phyloP scores from a whole-genome alignment of 2,113 vertebrate genomes.

The Myrmecophaga tridactyla region DNA sequence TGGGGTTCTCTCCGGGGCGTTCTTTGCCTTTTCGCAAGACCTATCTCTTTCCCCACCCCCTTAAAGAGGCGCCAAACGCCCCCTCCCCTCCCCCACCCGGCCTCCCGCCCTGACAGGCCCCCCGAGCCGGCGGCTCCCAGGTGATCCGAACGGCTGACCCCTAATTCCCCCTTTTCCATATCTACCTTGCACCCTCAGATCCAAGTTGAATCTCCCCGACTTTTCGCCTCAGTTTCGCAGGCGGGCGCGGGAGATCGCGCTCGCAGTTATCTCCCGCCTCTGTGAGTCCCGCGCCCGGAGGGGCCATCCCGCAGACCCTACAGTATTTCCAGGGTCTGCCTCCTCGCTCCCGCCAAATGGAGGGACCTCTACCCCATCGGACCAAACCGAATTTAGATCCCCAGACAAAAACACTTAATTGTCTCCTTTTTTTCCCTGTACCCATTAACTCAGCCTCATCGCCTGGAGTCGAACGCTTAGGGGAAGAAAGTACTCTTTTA shows the following conservation, averaged over 20 bases:
- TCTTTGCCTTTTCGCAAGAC: neutral
- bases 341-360: conserved; percentile 63
- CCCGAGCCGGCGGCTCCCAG: neutral
- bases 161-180: fast-evolving
- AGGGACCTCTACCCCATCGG: neutral
- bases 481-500: neutral
- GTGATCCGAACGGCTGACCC: fast-evolving
- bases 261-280: conserved; percentile 67
- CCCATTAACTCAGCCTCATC: neutral
- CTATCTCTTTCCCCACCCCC: neutral
- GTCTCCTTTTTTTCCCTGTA: neutral
- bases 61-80: conserved; percentile 58
- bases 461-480: neutral
- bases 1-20: neutral
- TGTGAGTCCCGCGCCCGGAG: conserved; percentile 40
- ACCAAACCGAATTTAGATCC: neutral
- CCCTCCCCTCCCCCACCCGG: conserved; percentile 38
- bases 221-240: neutral
- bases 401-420: neutral
- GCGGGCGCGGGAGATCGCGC: conserved; percentile 66
- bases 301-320: neutral
- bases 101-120: neutral
- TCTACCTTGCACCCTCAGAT: neutral
- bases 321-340: neutral
- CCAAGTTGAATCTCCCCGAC: neutral